phyloP scores from a whole-genome alignment of 2,888 invertebrate species.

The Eustalomyia histrio region DNA sequence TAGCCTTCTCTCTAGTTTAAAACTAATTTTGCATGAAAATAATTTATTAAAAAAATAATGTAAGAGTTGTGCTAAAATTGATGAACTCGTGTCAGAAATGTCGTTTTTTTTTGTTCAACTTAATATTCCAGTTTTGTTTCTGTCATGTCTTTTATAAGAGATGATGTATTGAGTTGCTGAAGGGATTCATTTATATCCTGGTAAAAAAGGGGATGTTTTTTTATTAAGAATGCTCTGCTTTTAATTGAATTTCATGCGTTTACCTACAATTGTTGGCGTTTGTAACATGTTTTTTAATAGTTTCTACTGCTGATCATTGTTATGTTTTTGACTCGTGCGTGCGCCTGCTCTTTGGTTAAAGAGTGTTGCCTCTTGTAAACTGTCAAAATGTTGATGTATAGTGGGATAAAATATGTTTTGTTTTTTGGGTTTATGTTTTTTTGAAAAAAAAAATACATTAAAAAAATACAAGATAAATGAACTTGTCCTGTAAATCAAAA shows the following conservation, averaged over 20 bases:
- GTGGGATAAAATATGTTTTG: conserved; percentile 44
- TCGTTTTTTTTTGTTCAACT: conserved; percentile 24
- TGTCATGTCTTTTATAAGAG: background rate
- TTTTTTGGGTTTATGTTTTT: conserved; percentile 17
- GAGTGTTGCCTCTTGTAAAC: conserved; percentile 54
- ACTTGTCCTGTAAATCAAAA: conserved; percentile 23
- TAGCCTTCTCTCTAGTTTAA: background rate
- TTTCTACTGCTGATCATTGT: background rate
- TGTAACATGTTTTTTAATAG: conserved; percentile 8
- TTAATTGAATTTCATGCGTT: conserved; percentile 10
- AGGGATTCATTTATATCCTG: background rate
- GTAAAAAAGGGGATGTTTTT: background rate
- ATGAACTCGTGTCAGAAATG: conserved; percentile 72
- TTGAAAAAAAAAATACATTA: background rate
- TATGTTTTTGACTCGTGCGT: conserved; percentile 37
- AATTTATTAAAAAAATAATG: conserved; percentile 4
- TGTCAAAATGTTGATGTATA: conserved; percentile 59
- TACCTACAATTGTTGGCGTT: conserved; percentile 27
- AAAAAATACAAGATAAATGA: conserved; percentile 35
- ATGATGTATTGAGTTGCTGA: conserved; percentile 7
- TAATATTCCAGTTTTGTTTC: conserved; percentile 1
- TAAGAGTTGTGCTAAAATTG: conserved; percentile 66
- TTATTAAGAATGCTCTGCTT: background rate
- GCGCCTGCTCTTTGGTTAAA: conserved; percentile 30
- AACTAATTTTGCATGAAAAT: conserved; percentile 27